Percentiles rank a stretch among this genome's conserved stretches.
phyloP scores from a whole-genome alignment of 2,113 vertebrate genomes.

The Octodon degus region DNA sequence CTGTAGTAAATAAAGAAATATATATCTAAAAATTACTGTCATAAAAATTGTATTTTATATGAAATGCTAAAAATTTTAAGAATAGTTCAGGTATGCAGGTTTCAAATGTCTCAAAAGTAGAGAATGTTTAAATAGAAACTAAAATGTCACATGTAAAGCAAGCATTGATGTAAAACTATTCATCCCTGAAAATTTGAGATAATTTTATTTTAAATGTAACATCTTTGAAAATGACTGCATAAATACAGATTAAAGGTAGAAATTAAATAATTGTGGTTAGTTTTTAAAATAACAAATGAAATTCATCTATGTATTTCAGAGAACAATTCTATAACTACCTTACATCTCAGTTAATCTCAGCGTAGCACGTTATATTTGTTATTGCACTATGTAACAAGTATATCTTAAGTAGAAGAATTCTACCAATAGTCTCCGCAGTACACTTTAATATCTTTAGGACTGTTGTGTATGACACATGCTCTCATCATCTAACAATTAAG shows the following conservation, averaged over 20 bases:
- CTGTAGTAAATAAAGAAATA: no score
- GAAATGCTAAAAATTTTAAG: no score
- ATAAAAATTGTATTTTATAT: no score
- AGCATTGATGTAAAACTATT: neutral
- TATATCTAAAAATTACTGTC: no score
- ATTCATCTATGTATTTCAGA: neutral
- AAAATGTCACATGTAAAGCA: neutral
- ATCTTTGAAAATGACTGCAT: no score
- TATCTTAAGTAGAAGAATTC: neutral
- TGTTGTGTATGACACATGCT: neutral
- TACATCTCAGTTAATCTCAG: neutral
- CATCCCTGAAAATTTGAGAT: neutral
- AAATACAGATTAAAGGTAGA: neutral
- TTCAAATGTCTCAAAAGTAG: neutral
- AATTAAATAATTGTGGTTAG: neutral
- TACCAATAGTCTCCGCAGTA: neutral
- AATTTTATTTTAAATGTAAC: neutral
- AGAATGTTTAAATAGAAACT: neutral
- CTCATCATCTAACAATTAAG: neutral
- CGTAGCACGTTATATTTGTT: neutral
- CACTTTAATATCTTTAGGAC: neutral
- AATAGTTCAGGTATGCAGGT: neutral
- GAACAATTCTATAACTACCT: neutral
- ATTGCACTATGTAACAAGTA: neutral
- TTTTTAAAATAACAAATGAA: neutral